Evolutionary conservation across 2,113 vertebrate genomes (phyloP).

Genomic region (Ictidomys tridecemlineatus): DNA sequence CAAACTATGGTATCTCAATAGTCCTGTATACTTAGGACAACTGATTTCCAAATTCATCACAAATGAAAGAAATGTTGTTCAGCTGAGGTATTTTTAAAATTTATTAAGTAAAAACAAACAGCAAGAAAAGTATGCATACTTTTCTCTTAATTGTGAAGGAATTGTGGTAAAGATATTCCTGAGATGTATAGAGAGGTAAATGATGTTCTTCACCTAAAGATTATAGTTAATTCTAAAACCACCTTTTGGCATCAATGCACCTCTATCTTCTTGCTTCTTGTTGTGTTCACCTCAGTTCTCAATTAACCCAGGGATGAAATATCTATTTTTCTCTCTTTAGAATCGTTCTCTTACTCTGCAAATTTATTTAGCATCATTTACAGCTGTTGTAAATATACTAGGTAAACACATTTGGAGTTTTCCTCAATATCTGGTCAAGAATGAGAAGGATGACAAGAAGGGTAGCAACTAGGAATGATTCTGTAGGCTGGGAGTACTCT

Average conservation of each 20-base stretch:
- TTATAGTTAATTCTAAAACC: not conserved
- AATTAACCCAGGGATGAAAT: not conserved
- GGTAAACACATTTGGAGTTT: not conserved
- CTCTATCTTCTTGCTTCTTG: not conserved
- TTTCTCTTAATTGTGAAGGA: not conserved
- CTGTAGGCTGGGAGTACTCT: no score
- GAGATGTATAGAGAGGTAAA: not conserved
- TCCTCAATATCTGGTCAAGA: not conserved
- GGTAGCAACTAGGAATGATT: rapidly evolving
- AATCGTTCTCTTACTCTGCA: not conserved
- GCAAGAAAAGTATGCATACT: not conserved
- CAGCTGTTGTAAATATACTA: not conserved
- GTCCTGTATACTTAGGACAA: not conserved
- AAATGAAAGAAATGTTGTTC: not conserved
- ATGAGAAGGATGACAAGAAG: not conserved
- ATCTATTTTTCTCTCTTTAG: not conserved
- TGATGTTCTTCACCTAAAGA: not conserved
- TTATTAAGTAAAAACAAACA: not conserved
- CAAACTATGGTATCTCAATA: not conserved
- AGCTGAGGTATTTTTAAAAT: not conserved
- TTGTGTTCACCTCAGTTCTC: not conserved
- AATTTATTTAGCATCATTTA: not conserved
- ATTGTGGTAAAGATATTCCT: not conserved
- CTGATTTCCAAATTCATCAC: not conserved
- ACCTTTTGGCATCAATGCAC: not conserved